These are phyloP conservation scores for Aleadryas rufinucha DNA, from an alignment of 2,113 vertebrate species.

Conservation along the genomic window DNA sequence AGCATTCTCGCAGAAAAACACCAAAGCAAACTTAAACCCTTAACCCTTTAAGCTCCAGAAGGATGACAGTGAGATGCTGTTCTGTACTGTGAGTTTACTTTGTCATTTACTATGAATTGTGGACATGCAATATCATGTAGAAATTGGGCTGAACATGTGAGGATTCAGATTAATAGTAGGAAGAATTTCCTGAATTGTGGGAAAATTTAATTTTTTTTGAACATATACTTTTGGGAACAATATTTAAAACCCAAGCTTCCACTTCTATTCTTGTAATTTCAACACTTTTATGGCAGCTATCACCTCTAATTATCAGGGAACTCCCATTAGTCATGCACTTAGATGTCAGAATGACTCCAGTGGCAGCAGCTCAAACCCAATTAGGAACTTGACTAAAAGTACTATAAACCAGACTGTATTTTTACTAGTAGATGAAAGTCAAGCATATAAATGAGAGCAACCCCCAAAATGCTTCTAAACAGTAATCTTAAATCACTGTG, in stretches of 20 bases:
- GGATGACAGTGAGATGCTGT: neutral
- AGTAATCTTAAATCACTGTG: neutral
- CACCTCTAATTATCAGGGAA: constrained; percentile 1
- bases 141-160: neutral
- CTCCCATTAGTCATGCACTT: neutral
- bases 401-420: neutral
- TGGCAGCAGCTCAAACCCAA: neutral
- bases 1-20: neutral
- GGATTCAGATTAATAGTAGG: neutral
- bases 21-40: neutral
- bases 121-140: neutral
- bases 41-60: neutral
- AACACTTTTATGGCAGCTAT: neutral
- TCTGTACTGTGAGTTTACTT: neutral
- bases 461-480: neutral
- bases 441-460: neutral
- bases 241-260: neutral
- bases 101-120: neutral
- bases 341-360: neutral
- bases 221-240: neutral
- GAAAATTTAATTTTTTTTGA: neutral
- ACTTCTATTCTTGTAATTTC: neutral
- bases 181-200: neutral
- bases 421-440: neutral
- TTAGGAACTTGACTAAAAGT: neutral